phyloP scores from a whole-genome alignment of 2,888 invertebrate species.

The Asteroscopus sphinx region DNA sequence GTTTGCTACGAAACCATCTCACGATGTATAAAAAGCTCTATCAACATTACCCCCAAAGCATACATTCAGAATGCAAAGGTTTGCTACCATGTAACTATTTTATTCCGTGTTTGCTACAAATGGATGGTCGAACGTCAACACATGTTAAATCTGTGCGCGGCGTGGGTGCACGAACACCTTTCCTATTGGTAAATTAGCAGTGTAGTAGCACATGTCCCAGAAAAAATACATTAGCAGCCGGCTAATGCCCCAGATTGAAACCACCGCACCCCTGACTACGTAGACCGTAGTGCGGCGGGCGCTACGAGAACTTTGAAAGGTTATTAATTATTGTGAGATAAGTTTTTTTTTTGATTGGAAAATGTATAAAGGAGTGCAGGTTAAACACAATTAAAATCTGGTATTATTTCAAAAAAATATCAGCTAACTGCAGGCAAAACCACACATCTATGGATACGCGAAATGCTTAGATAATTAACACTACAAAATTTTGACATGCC shows the following conservation, averaged over 20 bases:
- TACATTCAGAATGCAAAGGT: slow-evolving; percentile 29
- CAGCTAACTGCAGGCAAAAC: too few relatives aligned
- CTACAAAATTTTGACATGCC: too few relatives aligned
- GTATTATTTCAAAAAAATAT: too few relatives aligned
- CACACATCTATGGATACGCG: too few relatives aligned
- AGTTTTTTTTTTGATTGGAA: not conserved
- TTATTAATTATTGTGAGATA: slow-evolving; percentile 4
- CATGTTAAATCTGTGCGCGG: slow-evolving; percentile 59
- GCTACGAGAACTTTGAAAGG: slow-evolving; percentile 18
- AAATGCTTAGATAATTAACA: too few relatives aligned
- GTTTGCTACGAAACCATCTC: not conserved
- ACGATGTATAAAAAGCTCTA: not conserved
- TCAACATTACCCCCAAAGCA: slow-evolving; percentile 6
- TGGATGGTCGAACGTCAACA: slow-evolving; percentile 43
- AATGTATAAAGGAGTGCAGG: not conserved
- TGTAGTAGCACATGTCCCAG: slow-evolving; percentile 82
- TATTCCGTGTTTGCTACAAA: too few relatives aligned
- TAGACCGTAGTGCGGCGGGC: too few relatives aligned
- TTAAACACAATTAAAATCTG: too few relatives aligned
- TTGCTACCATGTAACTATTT: too few relatives aligned
- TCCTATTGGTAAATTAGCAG: slow-evolving; percentile 82
- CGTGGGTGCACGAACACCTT: slow-evolving; percentile 59
- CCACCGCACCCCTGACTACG: slow-evolving; percentile 51
- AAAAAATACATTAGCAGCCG: slow-evolving; percentile 88
- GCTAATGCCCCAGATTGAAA: slow-evolving; percentile 75